Percentiles rank a stretch among this genome's conserved stretches.
Evolutionary conservation across 2,888 invertebrate genomes (phyloP).

Genomic region (Synanthedon vespiformis): DNA sequence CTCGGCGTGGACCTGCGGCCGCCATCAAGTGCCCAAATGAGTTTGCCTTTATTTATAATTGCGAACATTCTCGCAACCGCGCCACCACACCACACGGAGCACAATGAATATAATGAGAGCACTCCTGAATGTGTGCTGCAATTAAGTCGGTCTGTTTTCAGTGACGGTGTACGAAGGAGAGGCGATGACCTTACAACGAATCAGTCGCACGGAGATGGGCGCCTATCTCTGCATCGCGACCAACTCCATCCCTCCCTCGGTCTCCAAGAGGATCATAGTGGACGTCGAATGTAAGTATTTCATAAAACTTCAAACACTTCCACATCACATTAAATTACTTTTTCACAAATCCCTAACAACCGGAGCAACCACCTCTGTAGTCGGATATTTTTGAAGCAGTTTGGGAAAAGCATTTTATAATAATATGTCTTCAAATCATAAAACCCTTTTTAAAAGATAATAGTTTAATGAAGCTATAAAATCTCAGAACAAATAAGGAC

Average conservation of each 20-base stretch:
- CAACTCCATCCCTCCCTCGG: slow-evolving; percentile 90
- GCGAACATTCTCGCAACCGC: slow-evolving; percentile 10
- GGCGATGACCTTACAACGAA: slow-evolving; percentile 85
- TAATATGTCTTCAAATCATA: too few relatives aligned
- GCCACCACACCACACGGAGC: slow-evolving; percentile 4
- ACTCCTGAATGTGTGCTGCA: slow-evolving; percentile 2
- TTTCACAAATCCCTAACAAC: too few relatives aligned
- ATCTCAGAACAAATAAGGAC: too few relatives aligned
- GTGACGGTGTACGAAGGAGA: slow-evolving; percentile 88
- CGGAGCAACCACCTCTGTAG: too few relatives aligned
- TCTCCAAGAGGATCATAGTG: slow-evolving; percentile 91
- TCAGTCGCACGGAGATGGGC: slow-evolving; percentile 90
- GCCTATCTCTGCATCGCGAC: slow-evolving; percentile 86
- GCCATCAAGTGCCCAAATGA: slow-evolving; percentile 42
- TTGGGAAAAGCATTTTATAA: too few relatives aligned
- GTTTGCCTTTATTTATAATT: slow-evolving; percentile 45
- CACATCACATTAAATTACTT: too few relatives aligned
- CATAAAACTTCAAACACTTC: not conserved
- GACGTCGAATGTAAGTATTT: slow-evolving; percentile 87
- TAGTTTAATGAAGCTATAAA: too few relatives aligned
- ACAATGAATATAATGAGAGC: not conserved
- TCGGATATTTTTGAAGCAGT: too few relatives aligned
- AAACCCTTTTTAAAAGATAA: too few relatives aligned
- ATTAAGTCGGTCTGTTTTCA: slow-evolving; percentile 53
- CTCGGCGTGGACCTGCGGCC: slow-evolving; percentile 13